Percentiles rank a stretch among this genome's conserved stretches.
phyloP scores from a whole-genome alignment of 2,113 vertebrate genomes.

The Amazona guildingii region DNA sequence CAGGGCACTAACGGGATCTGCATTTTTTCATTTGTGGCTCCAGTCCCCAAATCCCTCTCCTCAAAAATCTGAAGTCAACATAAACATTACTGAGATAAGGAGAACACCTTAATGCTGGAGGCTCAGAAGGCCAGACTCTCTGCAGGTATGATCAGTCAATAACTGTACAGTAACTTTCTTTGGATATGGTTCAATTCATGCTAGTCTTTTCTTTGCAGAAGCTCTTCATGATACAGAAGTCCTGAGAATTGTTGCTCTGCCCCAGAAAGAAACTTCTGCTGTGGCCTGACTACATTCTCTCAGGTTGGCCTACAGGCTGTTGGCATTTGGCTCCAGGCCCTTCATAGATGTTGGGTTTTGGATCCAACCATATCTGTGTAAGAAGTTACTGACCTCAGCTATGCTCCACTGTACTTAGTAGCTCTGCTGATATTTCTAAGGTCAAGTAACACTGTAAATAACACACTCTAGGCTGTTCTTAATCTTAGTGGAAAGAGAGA shows the following conservation, averaged over 20 bases:
- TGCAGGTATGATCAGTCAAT: neutral
- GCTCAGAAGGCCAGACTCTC: neutral
- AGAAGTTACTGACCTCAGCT: neutral
- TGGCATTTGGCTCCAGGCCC: neutral
- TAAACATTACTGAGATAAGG: neutral
- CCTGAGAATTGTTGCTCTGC: neutral
- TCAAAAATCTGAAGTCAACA: neutral
- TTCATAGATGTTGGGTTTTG: neutral
- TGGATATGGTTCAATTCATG: neutral
- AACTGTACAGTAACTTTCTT: neutral
- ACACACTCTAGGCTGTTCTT: neutral
- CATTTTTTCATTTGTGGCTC: neutral
- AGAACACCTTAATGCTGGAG: neutral
- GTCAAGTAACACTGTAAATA: neutral
- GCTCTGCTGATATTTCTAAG: neutral
- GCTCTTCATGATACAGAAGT: neutral
- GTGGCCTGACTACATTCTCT: neutral
- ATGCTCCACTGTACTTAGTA: neutral
- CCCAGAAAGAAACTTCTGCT: neutral
- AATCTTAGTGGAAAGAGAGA: neutral
- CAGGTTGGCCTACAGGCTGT: neutral
- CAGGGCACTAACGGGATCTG: neutral
- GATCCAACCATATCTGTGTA: neutral
- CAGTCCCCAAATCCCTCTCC: neutral
- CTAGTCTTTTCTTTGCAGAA: neutral